Percentiles rank a stretch among this genome's conserved stretches.
Conservation (phyloP, 2,797 vertebrate genomes). For the Ispidina picta region DNA sequence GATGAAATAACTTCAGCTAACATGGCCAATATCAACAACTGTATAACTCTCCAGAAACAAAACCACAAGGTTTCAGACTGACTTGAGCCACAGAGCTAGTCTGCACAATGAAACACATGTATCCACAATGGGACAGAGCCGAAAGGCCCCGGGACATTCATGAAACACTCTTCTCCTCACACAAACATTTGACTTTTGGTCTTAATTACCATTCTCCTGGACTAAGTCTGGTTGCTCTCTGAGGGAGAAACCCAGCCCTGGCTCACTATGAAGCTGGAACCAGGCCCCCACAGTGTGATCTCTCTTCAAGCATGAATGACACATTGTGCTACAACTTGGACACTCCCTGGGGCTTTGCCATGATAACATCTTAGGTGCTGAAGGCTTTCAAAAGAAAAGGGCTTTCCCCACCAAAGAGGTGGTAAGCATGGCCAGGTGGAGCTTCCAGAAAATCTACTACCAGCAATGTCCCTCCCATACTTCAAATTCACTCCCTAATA, state of each 20-base stretch:
- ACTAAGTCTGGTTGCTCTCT: background rate
- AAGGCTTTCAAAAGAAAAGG: background rate
- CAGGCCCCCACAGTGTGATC: fast-evolving
- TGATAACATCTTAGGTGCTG: background rate
- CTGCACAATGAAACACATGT: background rate
- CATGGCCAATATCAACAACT: background rate
- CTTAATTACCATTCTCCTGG: background rate
- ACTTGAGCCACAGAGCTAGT: background rate
- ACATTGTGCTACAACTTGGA: background rate
- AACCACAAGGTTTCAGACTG: background rate
- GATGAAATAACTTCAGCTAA: background rate
- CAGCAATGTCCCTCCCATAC: background rate
- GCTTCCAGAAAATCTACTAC: background rate
- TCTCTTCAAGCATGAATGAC: background rate
- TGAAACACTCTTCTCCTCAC: background rate
- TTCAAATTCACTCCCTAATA: background rate
- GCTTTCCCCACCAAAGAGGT: background rate
- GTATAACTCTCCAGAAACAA: background rate
- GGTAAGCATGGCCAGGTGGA: background rate
- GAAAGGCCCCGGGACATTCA: background rate
- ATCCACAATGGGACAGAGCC: background rate
- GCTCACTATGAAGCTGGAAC: background rate
- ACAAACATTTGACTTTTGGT: background rate
- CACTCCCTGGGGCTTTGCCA: background rate
- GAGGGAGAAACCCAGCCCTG: background rate